phyloP scores from a whole-genome alignment of 2,113 vertebrate species.

The Plecturocebus donacophilus region DNA sequence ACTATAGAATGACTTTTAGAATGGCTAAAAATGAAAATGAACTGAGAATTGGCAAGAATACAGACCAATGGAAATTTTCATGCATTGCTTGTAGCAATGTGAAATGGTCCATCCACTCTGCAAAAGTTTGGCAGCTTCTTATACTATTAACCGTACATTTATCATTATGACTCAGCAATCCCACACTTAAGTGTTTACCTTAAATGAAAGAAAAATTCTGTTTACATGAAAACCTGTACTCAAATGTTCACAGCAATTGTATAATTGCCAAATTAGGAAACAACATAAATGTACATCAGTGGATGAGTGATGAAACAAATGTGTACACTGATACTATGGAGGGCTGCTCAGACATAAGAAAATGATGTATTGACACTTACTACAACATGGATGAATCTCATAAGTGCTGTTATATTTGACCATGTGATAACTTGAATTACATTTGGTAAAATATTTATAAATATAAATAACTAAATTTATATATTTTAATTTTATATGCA shows the following conservation, averaged over 20 bases:
- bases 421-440: neutral
- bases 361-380: neutral
- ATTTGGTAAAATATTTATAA: conserved; percentile 16
- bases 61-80: neutral
- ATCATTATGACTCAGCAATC: neutral
- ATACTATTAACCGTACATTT: neutral
- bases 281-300: neutral
- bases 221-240: neutral
- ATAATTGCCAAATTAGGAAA: neutral
- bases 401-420: neutral
- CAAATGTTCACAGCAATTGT: neutral
- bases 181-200: neutral
- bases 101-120: neutral
- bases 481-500: conserved; percentile 29
- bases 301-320: neutral
- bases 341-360: neutral
- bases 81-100: neutral
- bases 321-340: neutral
- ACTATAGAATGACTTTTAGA: neutral
- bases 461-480: neutral
- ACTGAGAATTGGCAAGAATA: neutral
- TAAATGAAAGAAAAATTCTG: neutral
- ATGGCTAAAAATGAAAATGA: neutral
- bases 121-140: neutral
- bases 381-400: conserved; percentile 14